These are phyloP conservation scores for Listrodromus nycthemerus DNA, from an alignment of 2,888 invertebrate genomes.

Conservation along the genomic window DNA sequence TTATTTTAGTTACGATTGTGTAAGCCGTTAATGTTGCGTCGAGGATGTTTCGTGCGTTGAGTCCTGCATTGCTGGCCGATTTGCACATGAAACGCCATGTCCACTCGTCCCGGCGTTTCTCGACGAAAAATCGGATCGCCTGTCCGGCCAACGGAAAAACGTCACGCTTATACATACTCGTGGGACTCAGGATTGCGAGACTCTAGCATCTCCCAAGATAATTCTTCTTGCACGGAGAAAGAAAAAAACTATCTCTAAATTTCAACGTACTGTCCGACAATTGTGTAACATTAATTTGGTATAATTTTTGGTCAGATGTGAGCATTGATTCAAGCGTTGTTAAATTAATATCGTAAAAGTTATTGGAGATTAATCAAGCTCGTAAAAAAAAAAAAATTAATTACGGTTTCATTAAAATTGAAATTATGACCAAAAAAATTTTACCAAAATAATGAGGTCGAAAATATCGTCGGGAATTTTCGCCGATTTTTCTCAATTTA, in stretches of 20 bases:
- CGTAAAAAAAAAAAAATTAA: too few species aligned
- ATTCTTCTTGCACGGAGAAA: neutral
- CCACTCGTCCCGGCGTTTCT: conserved; percentile 6
- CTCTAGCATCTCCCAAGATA: neutral
- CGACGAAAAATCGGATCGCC: neutral
- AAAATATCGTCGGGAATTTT: neutral
- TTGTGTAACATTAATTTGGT: too few species aligned
- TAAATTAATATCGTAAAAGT: too few species aligned
- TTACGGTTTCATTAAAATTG: too few species aligned
- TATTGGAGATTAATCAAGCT: too few species aligned
- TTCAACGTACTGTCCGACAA: neutral
- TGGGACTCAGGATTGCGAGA: neutral
- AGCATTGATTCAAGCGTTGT: too few species aligned
- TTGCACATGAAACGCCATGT: conserved; percentile 33
- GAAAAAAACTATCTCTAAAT: neutral
- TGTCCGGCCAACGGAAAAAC: conserved; percentile 16
- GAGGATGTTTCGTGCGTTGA: conserved; percentile 27
- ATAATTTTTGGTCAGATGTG: too few species aligned
- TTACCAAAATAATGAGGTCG: neutral
- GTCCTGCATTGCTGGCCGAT: conserved; percentile 56
- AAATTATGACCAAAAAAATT: neutral
- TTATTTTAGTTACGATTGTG: conserved; percentile 54
- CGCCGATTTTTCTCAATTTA: neutral
- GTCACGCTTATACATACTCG: conserved; percentile 29
- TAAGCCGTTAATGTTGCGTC: conserved; percentile 14